These are phyloP conservation scores for Epinotia demarniana DNA, from an alignment of 2,888 invertebrate genomes.

Conservation along the genomic window DNA sequence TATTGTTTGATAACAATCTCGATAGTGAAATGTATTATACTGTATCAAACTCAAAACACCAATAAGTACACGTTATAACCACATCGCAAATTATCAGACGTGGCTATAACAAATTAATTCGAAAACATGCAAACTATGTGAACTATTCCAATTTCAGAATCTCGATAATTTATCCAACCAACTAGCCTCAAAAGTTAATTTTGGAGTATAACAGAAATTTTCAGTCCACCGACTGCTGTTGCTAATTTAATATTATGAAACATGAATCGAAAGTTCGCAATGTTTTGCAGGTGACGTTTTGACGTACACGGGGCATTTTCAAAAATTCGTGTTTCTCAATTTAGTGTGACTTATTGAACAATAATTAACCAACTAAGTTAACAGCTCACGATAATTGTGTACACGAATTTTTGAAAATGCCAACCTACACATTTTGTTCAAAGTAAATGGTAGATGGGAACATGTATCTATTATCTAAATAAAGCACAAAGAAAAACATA, in stretches of 20 bases:
- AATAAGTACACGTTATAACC: neutral
- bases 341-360: no score
- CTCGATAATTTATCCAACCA: conserved; percentile 20
- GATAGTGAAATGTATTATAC: no score
- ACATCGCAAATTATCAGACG: conserved; percentile 1
- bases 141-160: conserved; percentile 31
- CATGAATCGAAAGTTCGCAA: conserved; percentile 2
- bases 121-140: conserved; percentile 21
- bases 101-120: conserved; percentile 19
- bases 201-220: conserved; percentile 19
- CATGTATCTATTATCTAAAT: no score
- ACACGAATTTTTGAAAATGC: no score
- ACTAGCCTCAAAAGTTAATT: conserved; percentile 27
- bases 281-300: neutral
- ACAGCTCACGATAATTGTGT: no score
- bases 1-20: no score
- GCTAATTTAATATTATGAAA: conserved; percentile 4
- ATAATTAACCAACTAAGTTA: no score
- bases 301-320: neutral
- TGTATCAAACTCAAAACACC: neutral
- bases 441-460: no score
- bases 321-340: no score
- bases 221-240: conserved; percentile 9
- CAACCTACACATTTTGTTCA: no score
- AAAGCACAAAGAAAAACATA: no score